These are phyloP conservation scores for Podabrus alpinus DNA, from an alignment of 2,888 invertebrate genomes.

Conservation along the genomic window DNA sequence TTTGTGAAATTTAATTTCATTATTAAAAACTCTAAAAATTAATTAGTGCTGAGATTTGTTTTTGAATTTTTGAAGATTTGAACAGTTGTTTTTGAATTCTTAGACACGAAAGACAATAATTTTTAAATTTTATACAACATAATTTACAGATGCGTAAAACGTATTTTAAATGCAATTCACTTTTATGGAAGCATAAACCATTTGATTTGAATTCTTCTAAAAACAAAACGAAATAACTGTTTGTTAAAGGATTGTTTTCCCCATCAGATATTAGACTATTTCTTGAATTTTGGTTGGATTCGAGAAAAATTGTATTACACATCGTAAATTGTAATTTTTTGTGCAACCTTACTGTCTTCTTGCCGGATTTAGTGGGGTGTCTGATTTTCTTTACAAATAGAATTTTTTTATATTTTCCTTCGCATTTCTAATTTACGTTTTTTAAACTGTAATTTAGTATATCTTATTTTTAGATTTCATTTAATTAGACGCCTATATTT, in stretches of 20 bases:
- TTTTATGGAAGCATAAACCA: background rate
- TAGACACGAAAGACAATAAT: background rate
- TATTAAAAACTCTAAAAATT: background rate
- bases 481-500: background rate
- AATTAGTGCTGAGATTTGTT: background rate
- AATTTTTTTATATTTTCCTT: background rate
- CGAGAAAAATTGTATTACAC: background rate
- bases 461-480: background rate
- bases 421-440: background rate
- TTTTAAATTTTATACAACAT: background rate
- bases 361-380: background rate
- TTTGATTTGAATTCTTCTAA: background rate
- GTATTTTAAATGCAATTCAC: background rate
- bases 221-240: background rate
- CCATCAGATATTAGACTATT: background rate
- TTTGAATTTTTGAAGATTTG: background rate
- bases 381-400: background rate
- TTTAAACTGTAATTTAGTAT: background rate
- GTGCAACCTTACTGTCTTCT: background rate
- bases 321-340: background rate
- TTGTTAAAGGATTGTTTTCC: background rate
- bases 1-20: background rate
- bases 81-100: background rate
- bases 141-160: background rate
- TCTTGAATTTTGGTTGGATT: background rate